Evolutionary conservation across 2,888 invertebrate species (phyloP), one percentile per base, ranked within the genome.

Genomic region (Drosophila nigricruria): DNA sequence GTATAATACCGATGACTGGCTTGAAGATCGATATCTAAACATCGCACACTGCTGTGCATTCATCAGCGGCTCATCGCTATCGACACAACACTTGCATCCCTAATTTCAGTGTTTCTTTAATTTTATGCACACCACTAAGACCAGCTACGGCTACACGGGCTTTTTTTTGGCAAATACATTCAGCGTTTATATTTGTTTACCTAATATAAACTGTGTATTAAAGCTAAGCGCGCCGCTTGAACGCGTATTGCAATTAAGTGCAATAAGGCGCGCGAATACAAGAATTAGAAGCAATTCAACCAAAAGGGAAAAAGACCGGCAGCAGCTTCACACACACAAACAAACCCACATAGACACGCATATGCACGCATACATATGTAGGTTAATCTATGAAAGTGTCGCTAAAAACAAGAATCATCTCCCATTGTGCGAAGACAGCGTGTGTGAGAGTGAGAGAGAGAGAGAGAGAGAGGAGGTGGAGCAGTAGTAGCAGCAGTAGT

Each of bases 281-380:
- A 2, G 6, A 5, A 56, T 32, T 30, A 4, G 5, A 1, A 20
- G 20, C 30, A 32, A 6, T n/a, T 18, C 20, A 1, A 12, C 1
- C 42, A 20, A 34, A 59, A 43, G 5, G 27, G 1, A 25, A 73
- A 75, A 76, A 80, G 52, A 80, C 81, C 77, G 77, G 77, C 77
- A 65, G 69, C 70, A 64, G 64, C 80, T 54, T 58, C 70, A 50
- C 32, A 25, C 25, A 36, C 1, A 36, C 16, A 34, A 12, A 34
- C 36, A 16, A 23, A 53, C 25, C 20, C 47, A 38, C 40, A 49
- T 16, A 40, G 30, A 25, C 20, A 38, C 40, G 42, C 38, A 45
- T 20, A 58, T 36, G n/a, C n/a, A 61, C 30, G 27, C 34, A 65
- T 18, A 56, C 53, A 59, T 57, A 61, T 68, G 49, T 64, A 64